Evolutionary conservation across 92 coral and sea anemone genomes (phyloP), one percentile per base, ranked within the genome.

Genomic region (Epizoanthus fatuus): DNA sequence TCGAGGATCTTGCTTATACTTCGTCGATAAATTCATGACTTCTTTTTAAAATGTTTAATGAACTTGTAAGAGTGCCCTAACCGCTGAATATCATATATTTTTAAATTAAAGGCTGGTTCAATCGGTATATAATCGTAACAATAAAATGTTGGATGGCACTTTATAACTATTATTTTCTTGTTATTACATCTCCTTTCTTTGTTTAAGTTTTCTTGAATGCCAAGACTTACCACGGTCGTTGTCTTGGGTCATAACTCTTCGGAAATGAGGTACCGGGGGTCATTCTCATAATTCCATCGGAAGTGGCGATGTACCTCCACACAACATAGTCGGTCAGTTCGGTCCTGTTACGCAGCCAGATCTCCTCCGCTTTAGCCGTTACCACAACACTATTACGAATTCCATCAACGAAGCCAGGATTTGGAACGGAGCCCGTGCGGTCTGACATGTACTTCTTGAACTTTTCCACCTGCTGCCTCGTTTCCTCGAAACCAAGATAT

Each of bases 211-310:
- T 12, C 5, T 6, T 7, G n/a, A 12, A 49, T 49, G 14, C 11
- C 1, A 1, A 25, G 15, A 72, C 72, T 74, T 75, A 90, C 93
- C 93, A 90, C 63, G 93, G 93, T 65, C 93, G 57, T 57, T 73
- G 74, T 47, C 79, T 84, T 10, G 95, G 93, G 63, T 91, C 94
- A 44, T 22, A 88, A n/a, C 60, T 64, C 66, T 87, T 91, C 0
- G 89, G 80, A 32, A 92, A 55, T 5, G 67, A 71, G 0, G 87
- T 77, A 0, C 95, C 93, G 12, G 93, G 93, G 3, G 55, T 85
- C 69, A 80, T 85, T 68, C 90, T 72, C 75, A 92, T 89, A 3
- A 92, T 84, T 2, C 95, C 95, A 60, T 85, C 84, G 58, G 88
- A 56, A 2, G 93, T 89, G 29, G 87, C 93, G 40, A 89, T 49